Evolutionary conservation across 1,140 invertebrate species (phyloP), one percentile per base, ranked within the genome.

Genomic region (Babylonia areolata): DNA sequence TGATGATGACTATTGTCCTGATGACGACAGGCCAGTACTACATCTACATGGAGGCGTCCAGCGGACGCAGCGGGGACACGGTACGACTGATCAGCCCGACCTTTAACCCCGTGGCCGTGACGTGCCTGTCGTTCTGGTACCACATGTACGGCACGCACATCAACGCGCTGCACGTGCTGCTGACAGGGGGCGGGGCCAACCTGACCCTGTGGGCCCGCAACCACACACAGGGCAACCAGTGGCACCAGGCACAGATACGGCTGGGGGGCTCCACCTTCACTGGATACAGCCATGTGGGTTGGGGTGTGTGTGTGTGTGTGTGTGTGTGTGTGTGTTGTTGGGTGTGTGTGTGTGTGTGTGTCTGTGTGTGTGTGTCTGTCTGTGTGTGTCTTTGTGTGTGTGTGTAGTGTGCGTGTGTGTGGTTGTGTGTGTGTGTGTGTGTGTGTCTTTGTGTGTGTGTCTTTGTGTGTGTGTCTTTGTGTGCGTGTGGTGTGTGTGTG

Each of bases 121-220:
- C 85, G 58, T 94, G 93, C 86, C 87, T 94, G 0, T 84, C 81
- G 33, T 93, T 94, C 89, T 93, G 90, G 90, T 94, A 94, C 88
- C 92, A 93, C 84, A 94, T 94, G 93, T 93, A 92, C 84, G 93
- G 93, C 28, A 87, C 89, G 37, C 88, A 92, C 58, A 88, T 94
- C 54, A 90, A 90, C 84, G 87, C 88, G 9, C 88, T 92, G 23
- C 91, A 91, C 85, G 87, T 92, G 54, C 91, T 90, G 42, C 79
- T 90, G 46, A 90, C 82, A 31, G 82, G 82, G n/a, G 28, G 17
- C 40, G 69, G 69, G 15, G 73, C 88, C 86, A 85, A 85, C 35
- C 35, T 51, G 42, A 20, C n/a, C 28, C 37, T 85, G 17, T 86
- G 87, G 86, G 40, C 81, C 69, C 28, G 85, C 54, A 86, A 42